A percentile compares a stretch with the other conserved stretches of the same genome.
Evolutionary conservation across 2,888 invertebrate species (phyloP).

Genomic region (Drosophila anomalata): DNA sequence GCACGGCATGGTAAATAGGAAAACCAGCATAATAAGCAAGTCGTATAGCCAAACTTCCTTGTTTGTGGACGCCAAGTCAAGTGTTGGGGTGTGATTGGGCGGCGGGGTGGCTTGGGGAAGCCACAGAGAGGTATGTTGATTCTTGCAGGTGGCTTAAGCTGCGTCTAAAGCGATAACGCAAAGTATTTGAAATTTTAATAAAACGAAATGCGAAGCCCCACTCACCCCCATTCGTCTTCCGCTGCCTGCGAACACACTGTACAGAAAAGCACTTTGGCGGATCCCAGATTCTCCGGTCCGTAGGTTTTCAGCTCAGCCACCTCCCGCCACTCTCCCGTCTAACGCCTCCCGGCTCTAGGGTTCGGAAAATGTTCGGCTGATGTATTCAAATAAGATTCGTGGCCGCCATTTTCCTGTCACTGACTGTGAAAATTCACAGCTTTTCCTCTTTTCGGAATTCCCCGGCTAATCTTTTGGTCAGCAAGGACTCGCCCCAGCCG

Average conservation of each 20-base stretch:
- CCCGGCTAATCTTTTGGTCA: conserved; percentile 74
- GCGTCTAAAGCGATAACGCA: conserved; percentile 75
- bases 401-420: conserved; percentile 71
- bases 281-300: conserved; percentile 6
- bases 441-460: conserved; percentile 41
- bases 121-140: conserved; percentile 22
- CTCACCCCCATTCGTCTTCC: conserved; percentile 34
- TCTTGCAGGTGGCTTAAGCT: conserved; percentile 70
- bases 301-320: background rate
- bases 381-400: conserved; percentile 70
- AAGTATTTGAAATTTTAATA: conserved; percentile 80
- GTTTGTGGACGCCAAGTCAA: conserved; percentile 35
- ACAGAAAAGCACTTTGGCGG: conserved; percentile 3
- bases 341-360: background rate
- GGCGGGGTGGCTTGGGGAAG: conserved; percentile 15
- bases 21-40: conserved; percentile 73
- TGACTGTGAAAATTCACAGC: conserved; percentile 73
- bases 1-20: conserved; percentile 11
- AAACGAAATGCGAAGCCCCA: conserved; percentile 73
- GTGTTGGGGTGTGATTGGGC: conserved; percentile 20
- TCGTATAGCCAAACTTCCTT: conserved; percentile 62
- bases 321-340: background rate
- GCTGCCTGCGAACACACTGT: conserved; percentile 51
- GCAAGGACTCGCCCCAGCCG: conserved; percentile 39
- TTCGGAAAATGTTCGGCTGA: conserved; percentile 7